These are phyloP conservation scores for Scomber scombrus DNA, from an alignment of 2,113 vertebrate species.

Conservation along the genomic window DNA sequence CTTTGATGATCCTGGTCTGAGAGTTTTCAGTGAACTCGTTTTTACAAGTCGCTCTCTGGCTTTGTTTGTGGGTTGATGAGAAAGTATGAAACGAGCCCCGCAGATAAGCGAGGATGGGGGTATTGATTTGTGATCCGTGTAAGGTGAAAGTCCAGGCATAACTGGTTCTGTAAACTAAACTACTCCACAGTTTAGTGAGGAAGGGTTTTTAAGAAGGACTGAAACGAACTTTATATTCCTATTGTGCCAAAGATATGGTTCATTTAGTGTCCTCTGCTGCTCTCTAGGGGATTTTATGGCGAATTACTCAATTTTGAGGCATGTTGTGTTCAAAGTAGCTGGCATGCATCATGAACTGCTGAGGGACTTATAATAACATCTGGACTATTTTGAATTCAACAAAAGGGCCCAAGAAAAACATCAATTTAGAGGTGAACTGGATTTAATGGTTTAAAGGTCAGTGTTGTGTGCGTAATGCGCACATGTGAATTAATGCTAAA, in stretches of 20 bases:
- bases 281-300: conserved; percentile 50
- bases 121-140: conserved; percentile 49
- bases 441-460: too few relatives aligned
- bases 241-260: not conserved
- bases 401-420: too few relatives aligned
- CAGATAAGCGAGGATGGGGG: conserved; percentile 3
- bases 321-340: not conserved
- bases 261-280: conserved; percentile 71
- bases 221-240: not conserved
- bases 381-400: not conserved
- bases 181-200: not conserved
- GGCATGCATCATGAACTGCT: not conserved
- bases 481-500: not conserved
- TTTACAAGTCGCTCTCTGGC: not conserved
- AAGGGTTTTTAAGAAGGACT: not conserved
- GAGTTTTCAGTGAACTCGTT: conserved; percentile 15
- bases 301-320: not conserved
- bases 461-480: too few relatives aligned
- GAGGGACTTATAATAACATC: not conserved
- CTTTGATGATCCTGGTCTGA: conserved; percentile 37
- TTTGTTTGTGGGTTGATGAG: conserved; percentile 15
- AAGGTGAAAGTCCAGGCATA: conserved; percentile 17
- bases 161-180: not conserved
- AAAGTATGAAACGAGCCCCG: conserved; percentile 9
- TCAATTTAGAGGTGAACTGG: too few relatives aligned